Evolutionary conservation across 2,888 invertebrate species (phyloP).

Genomic region (Salpingus planirostris): DNA sequence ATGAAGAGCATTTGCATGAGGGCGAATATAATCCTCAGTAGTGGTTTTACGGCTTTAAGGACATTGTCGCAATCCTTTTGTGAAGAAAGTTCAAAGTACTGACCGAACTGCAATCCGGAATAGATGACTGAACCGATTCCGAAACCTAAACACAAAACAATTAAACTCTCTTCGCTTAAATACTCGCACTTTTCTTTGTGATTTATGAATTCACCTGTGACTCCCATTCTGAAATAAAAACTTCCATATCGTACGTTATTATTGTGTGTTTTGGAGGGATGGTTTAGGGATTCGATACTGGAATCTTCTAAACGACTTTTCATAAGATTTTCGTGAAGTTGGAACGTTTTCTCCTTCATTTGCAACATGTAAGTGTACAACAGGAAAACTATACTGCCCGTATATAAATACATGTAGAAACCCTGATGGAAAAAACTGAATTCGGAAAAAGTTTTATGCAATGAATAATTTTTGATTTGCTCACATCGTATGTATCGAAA

Average conservation of each 20-base stretch:
- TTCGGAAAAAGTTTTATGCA: no score
- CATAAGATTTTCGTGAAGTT: conserved; percentile 1
- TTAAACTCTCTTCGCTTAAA: neutral
- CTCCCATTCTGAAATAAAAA: conserved; percentile 55
- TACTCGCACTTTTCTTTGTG: neutral
- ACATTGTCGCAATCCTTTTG: conserved; percentile 57
- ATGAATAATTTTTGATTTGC: no score
- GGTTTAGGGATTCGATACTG: neutral
- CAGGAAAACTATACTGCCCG: conserved; percentile 77
- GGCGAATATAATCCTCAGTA: conserved; percentile 53
- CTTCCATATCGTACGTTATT: conserved; percentile 49
- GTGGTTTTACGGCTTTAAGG: conserved; percentile 54
- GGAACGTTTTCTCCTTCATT: conserved; percentile 36
- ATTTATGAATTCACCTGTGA: conserved; percentile 40
- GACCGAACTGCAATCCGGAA: conserved; percentile 62
- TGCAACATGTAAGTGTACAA: conserved; percentile 71
- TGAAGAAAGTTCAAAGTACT: conserved; percentile 56
- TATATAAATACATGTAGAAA: conserved; percentile 79
- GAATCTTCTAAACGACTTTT: neutral
- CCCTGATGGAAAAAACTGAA: no score
- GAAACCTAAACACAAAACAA: conserved; percentile 48
- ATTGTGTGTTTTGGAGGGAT: conserved; percentile 15
- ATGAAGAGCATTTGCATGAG: conserved; percentile 65
- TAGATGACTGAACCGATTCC: conserved; percentile 64
- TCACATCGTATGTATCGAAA: conserved; percentile 16